phyloP scores from a whole-genome alignment of 2,797 vertebrate genomes.

The Periophthalmus magnuspinnatus region DNA sequence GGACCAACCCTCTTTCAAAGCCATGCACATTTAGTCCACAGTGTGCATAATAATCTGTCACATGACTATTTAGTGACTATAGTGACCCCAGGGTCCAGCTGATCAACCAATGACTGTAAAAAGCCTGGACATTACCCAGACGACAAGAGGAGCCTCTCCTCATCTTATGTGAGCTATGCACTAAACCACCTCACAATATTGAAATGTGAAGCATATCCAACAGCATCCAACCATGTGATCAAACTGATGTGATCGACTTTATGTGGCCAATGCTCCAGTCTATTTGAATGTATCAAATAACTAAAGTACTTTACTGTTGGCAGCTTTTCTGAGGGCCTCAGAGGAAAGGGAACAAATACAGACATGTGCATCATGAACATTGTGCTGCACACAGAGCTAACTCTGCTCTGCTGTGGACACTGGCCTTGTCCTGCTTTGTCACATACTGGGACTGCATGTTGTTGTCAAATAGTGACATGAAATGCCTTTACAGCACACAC shows the following conservation, averaged over 20 bases:
- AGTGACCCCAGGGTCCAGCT: conserved; percentile 16
- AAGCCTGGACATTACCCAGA: conserved; percentile 17
- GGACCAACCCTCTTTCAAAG: background rate
- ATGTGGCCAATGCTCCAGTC: conserved; percentile 29
- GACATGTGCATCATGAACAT: background rate
- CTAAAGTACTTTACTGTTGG: conserved; percentile 47
- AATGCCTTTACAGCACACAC: background rate
- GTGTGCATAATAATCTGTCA: conserved; percentile 26
- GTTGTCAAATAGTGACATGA: background rate
- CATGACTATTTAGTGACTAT: conserved; percentile 21
- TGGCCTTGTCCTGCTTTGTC: background rate
- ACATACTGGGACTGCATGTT: background rate
- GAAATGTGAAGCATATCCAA: conserved; percentile 61
- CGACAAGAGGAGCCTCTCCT: conserved; percentile 37
- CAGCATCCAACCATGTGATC: conserved; percentile 16
- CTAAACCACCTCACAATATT: conserved; percentile 57
- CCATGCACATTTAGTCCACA: conserved; percentile 3
- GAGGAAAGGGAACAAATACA: conserved; percentile 56
- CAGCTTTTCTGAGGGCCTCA: conserved; percentile 49
- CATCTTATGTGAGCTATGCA: conserved; percentile 63
- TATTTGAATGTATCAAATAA: conserved; percentile 65
- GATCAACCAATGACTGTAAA: conserved; percentile 46
- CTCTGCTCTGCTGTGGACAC: background rate
- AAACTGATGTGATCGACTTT: conserved; percentile 19
- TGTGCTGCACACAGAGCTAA: conserved; percentile 1